A percentile compares a stretch with the other conserved stretches of the same genome.
phyloP scores from a whole-genome alignment of 2,113 vertebrate species.

The Paratilapia polleni region DNA sequence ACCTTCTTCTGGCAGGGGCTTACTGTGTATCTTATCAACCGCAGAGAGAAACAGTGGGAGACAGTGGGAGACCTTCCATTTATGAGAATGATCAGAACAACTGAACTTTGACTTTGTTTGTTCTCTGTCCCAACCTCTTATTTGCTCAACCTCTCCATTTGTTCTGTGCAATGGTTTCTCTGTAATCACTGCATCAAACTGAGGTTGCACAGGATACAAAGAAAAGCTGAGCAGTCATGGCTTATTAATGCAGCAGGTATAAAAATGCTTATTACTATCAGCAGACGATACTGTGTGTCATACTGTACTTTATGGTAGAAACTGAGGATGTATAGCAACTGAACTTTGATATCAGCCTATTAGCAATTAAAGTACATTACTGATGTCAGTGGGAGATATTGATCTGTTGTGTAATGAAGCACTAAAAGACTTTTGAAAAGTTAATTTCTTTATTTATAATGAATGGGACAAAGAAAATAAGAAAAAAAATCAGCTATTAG shows the following conservation, averaged over 20 bases:
- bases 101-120: constrained; percentile 71
- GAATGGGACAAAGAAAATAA: too few species aligned
- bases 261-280: background rate
- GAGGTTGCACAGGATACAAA: background rate
- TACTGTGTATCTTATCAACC: background rate
- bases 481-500: background rate
- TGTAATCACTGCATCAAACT: background rate
- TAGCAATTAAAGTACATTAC: background rate
- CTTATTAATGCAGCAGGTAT: background rate
- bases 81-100: background rate
- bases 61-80: constrained; percentile 2
- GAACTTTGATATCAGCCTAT: background rate
- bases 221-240: background rate
- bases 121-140: constrained; percentile 16
- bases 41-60: constrained; percentile 2
- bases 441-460: background rate
- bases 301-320: background rate
- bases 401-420: background rate
- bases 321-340: background rate
- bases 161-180: constrained; percentile 47
- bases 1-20: constrained; percentile 25
- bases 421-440: background rate
- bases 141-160: constrained; percentile 42
- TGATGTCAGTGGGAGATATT: background rate
- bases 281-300: background rate